A percentile compares a stretch with the other conserved stretches of the same genome.
phyloP scores from a whole-genome alignment of 2,888 invertebrate genomes.

The Drosophila emarginata region DNA sequence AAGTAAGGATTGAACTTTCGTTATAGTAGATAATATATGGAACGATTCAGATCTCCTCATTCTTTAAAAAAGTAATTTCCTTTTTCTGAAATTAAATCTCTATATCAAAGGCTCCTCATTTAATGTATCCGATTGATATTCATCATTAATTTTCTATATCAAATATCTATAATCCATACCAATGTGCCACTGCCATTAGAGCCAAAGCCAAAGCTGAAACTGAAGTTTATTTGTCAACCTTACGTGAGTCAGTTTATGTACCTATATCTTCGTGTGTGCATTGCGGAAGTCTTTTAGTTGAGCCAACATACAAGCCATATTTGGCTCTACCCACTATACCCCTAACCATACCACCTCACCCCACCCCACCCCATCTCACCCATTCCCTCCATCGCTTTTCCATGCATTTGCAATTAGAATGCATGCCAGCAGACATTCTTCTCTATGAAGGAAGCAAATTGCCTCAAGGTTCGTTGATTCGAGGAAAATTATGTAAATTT shows the following conservation, averaged over 20 bases:
- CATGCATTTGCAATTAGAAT: constrained; percentile 69
- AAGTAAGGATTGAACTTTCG: no score
- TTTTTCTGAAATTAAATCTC: no score
- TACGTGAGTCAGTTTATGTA: constrained; percentile 16
- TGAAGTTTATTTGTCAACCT: constrained; percentile 66
- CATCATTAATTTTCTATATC: no score
- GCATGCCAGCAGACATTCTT: constrained; percentile 65
- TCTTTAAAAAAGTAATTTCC: no score
- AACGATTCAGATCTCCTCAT: no score
- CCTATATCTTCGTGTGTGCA: constrained; percentile 14
- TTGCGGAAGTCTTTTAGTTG: constrained; percentile 63
- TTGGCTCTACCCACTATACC: constrained; percentile 10
- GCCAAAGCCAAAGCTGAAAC: constrained; percentile 24
- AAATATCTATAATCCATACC: not conserved
- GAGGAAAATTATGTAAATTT: constrained; percentile 15
- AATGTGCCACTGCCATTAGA: constrained; percentile 5
- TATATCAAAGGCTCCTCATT: no score
- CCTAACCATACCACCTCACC: not conserved
- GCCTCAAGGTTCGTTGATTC: constrained; percentile 49
- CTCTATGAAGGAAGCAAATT: constrained; percentile 44
- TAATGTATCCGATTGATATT: no score
- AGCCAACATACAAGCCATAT: constrained; percentile 2
- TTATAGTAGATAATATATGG: no score
- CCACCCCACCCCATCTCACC: not conserved
- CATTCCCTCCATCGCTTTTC: not conserved